Conservation (phyloP, 2,113 vertebrate species). For the Stigmatopora nigra region DNA sequence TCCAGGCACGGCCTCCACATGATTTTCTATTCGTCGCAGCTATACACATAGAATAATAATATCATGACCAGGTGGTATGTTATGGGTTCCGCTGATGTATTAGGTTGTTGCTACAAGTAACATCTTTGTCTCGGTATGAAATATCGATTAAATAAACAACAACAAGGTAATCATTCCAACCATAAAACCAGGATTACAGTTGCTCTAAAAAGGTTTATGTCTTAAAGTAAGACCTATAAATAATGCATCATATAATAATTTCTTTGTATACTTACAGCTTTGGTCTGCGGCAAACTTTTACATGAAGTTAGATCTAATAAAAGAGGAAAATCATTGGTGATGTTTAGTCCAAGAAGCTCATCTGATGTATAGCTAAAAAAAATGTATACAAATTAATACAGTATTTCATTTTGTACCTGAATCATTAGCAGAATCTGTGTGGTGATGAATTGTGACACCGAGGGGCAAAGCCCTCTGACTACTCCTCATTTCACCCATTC, state of each 20-base stretch:
- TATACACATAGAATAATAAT: constrained; percentile 44
- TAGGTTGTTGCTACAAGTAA: background rate
- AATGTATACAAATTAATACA: background rate
- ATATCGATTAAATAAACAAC: background rate
- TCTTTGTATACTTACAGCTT: constrained; percentile 79
- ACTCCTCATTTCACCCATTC: constrained; percentile 78
- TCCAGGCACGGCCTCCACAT: constrained; percentile 76
- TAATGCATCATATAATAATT: background rate
- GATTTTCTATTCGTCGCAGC: constrained; percentile 91
- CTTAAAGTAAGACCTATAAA: background rate
- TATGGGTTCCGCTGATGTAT: background rate
- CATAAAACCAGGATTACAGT: background rate
- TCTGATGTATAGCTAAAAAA: background rate
- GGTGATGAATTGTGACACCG: constrained; percentile 59
- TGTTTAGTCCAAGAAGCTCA: background rate
- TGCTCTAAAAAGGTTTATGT: background rate
- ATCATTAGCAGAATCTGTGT: constrained; percentile 62
- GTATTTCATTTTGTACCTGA: constrained; percentile 66
- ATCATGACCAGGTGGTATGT: background rate
- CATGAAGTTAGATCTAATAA: constrained; percentile 75
- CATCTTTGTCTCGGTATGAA: background rate
- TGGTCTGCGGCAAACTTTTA: constrained; percentile 81
- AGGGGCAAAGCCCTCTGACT: constrained; percentile 58
- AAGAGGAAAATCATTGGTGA: constrained; percentile 5
- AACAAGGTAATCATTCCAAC: background rate